Conservation (phyloP, 2,888 invertebrate genomes). For the Odontocerum albicorne region DNA sequence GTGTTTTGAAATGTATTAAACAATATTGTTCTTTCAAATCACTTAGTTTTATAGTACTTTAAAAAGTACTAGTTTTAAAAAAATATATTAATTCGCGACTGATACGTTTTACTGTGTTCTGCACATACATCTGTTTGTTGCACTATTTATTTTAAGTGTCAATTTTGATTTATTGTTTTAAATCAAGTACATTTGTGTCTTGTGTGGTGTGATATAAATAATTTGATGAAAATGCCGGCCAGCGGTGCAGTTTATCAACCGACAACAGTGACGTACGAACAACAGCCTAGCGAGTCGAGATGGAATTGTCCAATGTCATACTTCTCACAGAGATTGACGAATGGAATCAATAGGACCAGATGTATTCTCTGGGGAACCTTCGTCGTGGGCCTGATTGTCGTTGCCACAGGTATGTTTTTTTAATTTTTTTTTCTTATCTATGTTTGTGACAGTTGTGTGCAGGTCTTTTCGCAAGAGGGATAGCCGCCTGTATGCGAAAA, state of each 20-base stretch:
- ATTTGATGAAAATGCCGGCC: conserved; percentile 59
- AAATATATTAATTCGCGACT: not conserved
- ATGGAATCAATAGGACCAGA: conserved; percentile 23
- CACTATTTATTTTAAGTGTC: not conserved
- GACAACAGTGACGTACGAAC: conserved; percentile 75
- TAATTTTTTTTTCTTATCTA: too few species aligned
- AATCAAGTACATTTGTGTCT: not conserved
- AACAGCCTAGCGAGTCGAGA: conserved; percentile 58
- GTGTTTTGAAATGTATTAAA: too few species aligned
- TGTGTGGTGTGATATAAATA: not conserved
- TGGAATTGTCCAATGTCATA: conserved; percentile 60
- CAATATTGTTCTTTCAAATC: too few species aligned
- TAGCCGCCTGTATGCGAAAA: too few species aligned
- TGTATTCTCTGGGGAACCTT: conserved; percentile 35
- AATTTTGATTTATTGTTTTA: not conserved
- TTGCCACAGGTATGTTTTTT: conserved; percentile 42
- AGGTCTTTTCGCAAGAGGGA: too few species aligned
- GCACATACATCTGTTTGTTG: not conserved
- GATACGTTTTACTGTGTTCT: not conserved
- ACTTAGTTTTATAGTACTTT: too few species aligned
- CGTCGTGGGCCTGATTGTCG: conserved; percentile 41
- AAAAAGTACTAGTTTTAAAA: too few species aligned
- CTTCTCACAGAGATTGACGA: conserved; percentile 46
- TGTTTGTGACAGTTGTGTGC: too few species aligned
- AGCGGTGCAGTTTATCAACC: conserved; percentile 76